Evolutionary conservation across 2,113 vertebrate species (phyloP).

Genomic region (Eubucco bourcierii): DNA sequence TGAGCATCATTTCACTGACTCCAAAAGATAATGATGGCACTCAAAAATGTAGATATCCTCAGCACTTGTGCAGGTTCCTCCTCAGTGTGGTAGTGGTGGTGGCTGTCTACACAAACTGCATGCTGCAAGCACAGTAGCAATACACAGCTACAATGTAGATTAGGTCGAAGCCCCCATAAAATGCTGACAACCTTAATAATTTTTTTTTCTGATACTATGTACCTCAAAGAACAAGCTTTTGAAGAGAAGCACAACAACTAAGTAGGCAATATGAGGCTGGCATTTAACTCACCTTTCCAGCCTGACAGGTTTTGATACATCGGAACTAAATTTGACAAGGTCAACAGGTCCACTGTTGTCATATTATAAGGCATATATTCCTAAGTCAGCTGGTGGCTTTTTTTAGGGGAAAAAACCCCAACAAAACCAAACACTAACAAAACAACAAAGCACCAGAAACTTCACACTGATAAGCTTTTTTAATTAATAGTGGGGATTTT

Average conservation of each 20-base stretch:
- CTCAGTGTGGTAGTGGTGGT: background rate
- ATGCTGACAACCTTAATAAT: background rate
- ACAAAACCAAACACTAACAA: too few species aligned
- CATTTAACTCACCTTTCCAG: background rate
- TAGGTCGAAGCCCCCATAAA: background rate
- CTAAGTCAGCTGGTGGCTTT: background rate
- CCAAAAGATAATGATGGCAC: background rate
- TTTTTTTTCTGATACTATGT: background rate
- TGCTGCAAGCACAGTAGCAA: background rate
- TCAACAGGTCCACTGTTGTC: background rate
- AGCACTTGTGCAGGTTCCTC: background rate
- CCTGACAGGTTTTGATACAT: background rate
- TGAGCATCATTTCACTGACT: background rate
- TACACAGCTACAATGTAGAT: background rate
- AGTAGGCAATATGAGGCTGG: background rate
- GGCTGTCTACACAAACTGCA: background rate
- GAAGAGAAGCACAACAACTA: background rate
- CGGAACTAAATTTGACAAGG: background rate
- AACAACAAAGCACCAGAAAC: background rate
- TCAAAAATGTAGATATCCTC: background rate
- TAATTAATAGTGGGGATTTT: background rate
- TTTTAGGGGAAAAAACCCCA: background rate
- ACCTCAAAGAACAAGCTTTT: background rate
- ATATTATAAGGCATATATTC: background rate
- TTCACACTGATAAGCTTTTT: background rate